These are phyloP conservation scores for Chloebia gouldiae DNA, from an alignment of 2,113 vertebrate genomes.

Conservation along the genomic window DNA sequence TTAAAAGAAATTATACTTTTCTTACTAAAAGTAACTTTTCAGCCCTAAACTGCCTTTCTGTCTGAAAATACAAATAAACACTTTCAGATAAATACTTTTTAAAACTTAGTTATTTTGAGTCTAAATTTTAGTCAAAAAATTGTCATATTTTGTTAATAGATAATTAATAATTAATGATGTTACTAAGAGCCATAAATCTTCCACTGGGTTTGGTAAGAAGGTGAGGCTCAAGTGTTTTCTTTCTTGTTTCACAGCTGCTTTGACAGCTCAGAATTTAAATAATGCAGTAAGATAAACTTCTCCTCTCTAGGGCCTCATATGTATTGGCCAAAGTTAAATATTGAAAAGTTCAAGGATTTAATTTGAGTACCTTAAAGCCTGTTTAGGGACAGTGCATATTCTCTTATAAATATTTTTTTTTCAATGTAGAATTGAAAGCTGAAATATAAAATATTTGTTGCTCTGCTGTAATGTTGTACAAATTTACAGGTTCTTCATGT, in stretches of 20 bases:
- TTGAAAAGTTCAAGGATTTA: neutral
- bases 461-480: constrained; percentile 48
- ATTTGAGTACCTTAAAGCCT: neutral
- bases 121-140: neutral
- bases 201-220: neutral
- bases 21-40: neutral
- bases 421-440: neutral
- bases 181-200: neutral
- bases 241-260: neutral
- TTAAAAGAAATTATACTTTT: neutral
- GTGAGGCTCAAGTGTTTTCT: neutral
- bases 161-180: neutral
- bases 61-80: neutral
- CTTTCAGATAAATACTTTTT: neutral
- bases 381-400: neutral
- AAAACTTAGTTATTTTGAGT: neutral
- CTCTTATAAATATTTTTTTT: neutral
- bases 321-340: neutral
- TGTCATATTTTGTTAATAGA: neutral
- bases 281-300: neutral
- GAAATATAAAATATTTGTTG: neutral
- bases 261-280: neutral
- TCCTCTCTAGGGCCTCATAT: neutral
- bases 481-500: constrained; percentile 78
- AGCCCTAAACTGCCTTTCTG: neutral